A percentile compares a stretch with the other conserved stretches of the same genome.
phyloP scores from a whole-genome alignment of 2,113 vertebrate genomes.

The Scomber scombrus region DNA sequence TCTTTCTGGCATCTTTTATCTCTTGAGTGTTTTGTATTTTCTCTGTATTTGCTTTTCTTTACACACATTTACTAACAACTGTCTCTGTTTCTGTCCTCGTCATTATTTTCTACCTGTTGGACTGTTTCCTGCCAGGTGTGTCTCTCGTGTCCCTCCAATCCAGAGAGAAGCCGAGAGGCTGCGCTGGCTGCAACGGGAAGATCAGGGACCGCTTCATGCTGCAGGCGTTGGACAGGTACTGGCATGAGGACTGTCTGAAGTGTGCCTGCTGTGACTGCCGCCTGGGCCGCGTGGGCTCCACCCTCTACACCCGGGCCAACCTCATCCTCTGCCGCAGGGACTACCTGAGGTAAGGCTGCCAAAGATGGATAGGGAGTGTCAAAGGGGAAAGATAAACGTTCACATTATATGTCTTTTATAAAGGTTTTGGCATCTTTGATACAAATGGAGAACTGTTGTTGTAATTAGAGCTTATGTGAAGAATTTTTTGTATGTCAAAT shows the following conservation, averaged over 20 bases:
- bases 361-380: neutral
- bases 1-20: too few relatives aligned
- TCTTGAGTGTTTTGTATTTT: too few relatives aligned
- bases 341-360: constrained; percentile 90
- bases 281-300: constrained; percentile 95
- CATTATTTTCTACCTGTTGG: neutral
- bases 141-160: constrained; percentile 94
- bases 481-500: neutral
- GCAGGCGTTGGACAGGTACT: constrained; percentile 95
- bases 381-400: neutral
- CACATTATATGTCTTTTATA: too few relatives aligned
- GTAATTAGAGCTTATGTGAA: neutral
- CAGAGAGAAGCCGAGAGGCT: constrained; percentile 95
- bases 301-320: constrained; percentile 96
- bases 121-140: constrained; percentile 83
- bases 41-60: too few relatives aligned
- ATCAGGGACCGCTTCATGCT: constrained; percentile 98
- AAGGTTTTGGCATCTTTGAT: too few relatives aligned
- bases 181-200: constrained; percentile 94
- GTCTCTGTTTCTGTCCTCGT: neutral
- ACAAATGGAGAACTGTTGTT: too few relatives aligned
- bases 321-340: constrained; percentile 96
- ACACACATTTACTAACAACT: neutral
- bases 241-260: constrained; percentile 97
- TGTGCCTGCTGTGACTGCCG: constrained; percentile 97